Base-by-base conservation (phyloP, 2,113 vertebrate species). In the Sphyrna mokarran region DNA sequence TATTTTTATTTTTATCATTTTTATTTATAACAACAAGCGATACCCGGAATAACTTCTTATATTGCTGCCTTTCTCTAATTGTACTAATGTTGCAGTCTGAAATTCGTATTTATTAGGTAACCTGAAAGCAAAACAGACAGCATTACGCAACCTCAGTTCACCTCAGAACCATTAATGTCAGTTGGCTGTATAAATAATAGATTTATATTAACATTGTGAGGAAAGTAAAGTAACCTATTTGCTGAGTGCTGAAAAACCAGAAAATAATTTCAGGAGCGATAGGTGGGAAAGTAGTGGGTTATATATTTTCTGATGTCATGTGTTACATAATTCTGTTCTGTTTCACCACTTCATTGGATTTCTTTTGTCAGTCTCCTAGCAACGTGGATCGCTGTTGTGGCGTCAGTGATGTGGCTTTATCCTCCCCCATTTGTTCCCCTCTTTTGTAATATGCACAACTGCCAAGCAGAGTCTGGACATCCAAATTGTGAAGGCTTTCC, bases 331-430 rank as follows among this genome's bases (percentile, higher is more conserved):
- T 66, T 54, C 29, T n/a, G 18, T 91, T 66, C n/a, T 22, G 63
- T 66, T 91, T 91, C 89, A 66, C n/a, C 61, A 91, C 61, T 37
- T 91, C 61, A 91, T 6, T 91, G 61, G 61, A 91, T 91, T n/a
- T 91, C 61, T 66, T n/a, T 66, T n/a, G n/a, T n/a, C 33, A 37
- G 61, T 91, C 61, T 91, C 61, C 61, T 58, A 66, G 61, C 89
- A 66, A 91, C 58, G 37, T 63, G n/a, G 66, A 66, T 66, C 48
- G 7, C 48, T 89, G 22, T 29, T 89, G 29, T 91, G 33, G 89
- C 89, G 13, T 37, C 61, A n/a, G 29, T 91, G 58, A 91, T 22
- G 37, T 11, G 29, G 29, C 26, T 91, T 66, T 66, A 91, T 66
- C 58, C 89, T n/a, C 89, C 58, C 11, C 14, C 11, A 91, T 91